Conservation (phyloP, 2,888 invertebrate species). For the Aphodius granarius region DNA sequence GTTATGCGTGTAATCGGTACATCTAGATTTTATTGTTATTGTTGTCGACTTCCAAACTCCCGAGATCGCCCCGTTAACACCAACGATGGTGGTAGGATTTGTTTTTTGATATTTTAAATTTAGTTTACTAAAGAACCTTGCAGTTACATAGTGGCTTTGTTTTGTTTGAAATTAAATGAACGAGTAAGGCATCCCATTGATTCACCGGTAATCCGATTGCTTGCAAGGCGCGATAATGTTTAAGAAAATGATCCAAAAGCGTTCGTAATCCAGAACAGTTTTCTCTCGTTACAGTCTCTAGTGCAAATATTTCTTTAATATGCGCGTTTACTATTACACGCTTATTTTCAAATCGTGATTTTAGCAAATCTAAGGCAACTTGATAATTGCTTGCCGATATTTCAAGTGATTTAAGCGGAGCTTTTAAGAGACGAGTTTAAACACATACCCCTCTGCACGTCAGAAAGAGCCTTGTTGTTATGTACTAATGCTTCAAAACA, state of each 20-base stretch:
- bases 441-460: conserved; percentile 13
- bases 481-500: neutral
- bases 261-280: neutral
- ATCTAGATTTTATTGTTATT: neutral
- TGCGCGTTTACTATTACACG: conserved; percentile 12
- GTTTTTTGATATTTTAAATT: neutral
- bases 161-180: conserved; percentile 1
- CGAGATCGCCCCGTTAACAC: neutral
- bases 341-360: conserved; percentile 8
- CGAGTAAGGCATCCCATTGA: neutral
- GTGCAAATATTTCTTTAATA: conserved; percentile 14
- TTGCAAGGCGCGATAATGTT: conserved; percentile 16
- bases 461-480: neutral
- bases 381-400: conserved; percentile 6
- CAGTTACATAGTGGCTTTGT: neutral
- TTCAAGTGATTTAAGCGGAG: conserved; percentile 14
- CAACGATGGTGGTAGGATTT: neutral
- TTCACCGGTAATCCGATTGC: neutral
- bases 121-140: neutral
- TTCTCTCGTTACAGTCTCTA: neutral
- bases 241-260: conserved; percentile 4
- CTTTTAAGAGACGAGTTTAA: conserved; percentile 16
- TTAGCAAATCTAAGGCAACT: neutral
- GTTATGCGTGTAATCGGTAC: neutral
- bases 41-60: neutral